These are phyloP conservation scores for Micromesistius poutassou DNA, from an alignment of 2,797 vertebrate genomes.

Conservation along the genomic window DNA sequence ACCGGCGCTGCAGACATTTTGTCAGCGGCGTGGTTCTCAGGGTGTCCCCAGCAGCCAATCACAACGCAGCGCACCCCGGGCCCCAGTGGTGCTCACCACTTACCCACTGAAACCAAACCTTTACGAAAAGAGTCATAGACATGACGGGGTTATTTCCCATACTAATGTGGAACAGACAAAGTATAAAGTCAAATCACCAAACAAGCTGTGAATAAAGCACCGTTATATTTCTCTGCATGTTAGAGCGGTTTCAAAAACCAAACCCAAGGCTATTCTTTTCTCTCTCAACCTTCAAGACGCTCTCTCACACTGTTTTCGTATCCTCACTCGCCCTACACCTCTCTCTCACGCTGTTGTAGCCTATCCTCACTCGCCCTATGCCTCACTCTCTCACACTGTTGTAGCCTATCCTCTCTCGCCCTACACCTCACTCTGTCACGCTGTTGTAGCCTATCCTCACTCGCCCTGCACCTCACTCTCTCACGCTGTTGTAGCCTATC, in stretches of 20 bases:
- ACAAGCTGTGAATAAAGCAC: slow-evolving; percentile 3
- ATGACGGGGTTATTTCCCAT: background rate
- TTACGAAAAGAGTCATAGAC: background rate
- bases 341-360: background rate
- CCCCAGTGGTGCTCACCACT: background rate
- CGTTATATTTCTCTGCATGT: background rate
- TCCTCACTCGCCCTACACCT: background rate
- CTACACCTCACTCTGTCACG: background rate
- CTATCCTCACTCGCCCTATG: background rate
- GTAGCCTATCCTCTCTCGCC: background rate
- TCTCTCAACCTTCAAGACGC: background rate
- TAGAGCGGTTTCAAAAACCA: background rate
- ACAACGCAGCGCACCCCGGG: background rate
- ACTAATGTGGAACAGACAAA: background rate
- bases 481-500: background rate
- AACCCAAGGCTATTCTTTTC: background rate
- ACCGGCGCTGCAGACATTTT: background rate
- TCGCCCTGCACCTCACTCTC: background rate
- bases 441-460: background rate
- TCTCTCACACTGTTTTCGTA: background rate
- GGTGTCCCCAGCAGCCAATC: background rate
- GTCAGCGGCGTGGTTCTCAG: background rate
- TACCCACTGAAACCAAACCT: background rate
- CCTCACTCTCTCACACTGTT: background rate
- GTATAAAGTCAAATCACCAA: background rate